phyloP scores from a whole-genome alignment of 2,797 vertebrate species.

The Argyrosomus regius region DNA sequence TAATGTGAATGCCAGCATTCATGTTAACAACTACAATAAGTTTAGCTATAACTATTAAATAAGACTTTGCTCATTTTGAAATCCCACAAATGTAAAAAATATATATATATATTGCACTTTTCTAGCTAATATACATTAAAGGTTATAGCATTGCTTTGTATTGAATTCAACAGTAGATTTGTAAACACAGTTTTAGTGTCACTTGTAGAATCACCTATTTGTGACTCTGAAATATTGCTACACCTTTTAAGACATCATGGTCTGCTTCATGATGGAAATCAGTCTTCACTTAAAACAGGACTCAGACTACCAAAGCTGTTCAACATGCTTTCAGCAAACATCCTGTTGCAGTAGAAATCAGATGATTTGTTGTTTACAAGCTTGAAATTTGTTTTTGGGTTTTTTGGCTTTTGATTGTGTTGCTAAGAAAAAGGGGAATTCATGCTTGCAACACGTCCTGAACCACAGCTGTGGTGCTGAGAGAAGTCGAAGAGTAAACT shows the following conservation, averaged over 20 bases:
- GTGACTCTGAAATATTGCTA: neutral
- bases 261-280: neutral
- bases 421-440: conserved; percentile 24
- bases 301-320: neutral
- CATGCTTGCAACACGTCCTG: conserved; percentile 3
- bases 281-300: neutral
- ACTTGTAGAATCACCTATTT: neutral
- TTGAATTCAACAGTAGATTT: neutral
- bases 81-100: conserved; percentile 37
- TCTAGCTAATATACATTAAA: conserved; percentile 8
- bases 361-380: neutral
- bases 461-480: neutral
- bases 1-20: conserved; percentile 83
- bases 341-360: neutral
- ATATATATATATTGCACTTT: conserved; percentile 43
- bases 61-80: neutral
- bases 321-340: conserved; percentile 18
- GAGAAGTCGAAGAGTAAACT: neutral
- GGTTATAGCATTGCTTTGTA: conserved; percentile 10
- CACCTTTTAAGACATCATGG: neutral
- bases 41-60: conserved; percentile 1
- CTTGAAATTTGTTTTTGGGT: neutral
- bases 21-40: conserved; percentile 49
- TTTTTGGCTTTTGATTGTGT: too few relatives aligned
- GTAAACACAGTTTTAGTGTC: neutral